phyloP scores from a whole-genome alignment of 2,888 invertebrate species.

The Hemithea aestivaria region DNA sequence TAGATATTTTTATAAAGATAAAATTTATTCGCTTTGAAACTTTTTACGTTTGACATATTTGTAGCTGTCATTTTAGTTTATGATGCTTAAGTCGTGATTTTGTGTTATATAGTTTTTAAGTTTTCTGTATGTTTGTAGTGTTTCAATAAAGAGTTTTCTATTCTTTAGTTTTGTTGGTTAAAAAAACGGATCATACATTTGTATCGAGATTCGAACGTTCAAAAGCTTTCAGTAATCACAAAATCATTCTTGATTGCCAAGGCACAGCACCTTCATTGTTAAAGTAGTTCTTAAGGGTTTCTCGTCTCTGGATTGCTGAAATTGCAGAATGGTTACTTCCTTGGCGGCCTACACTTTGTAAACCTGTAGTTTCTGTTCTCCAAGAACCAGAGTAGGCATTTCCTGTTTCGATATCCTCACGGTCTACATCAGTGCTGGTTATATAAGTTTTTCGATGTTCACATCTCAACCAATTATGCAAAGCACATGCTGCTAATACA shows the following conservation, averaged over 20 bases:
- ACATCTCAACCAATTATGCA: slow-evolving; percentile 21
- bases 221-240: no score
- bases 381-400: slow-evolving; percentile 15
- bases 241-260: slow-evolving; percentile 17
- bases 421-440: slow-evolving; percentile 16
- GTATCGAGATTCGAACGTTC: no score
- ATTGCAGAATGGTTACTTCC: slow-evolving; percentile 18
- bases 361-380: slow-evolving; percentile 17
- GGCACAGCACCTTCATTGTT: slow-evolving; percentile 16
- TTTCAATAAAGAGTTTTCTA: no score
- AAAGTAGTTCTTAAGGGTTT: slow-evolving; percentile 12
- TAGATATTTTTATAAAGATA: no score
- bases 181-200: no score
- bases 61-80: no score
- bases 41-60: no score
- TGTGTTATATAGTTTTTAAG: no score
- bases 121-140: no score
- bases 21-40: no score
- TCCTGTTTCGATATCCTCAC: slow-evolving; percentile 17
- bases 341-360: slow-evolving; percentile 16
- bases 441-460: slow-evolving; percentile 17
- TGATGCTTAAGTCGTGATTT: no score
- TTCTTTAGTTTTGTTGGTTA: slow-evolving; percentile 12
- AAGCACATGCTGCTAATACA: slow-evolving; percentile 18
- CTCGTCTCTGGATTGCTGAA: slow-evolving; percentile 16